These are phyloP conservation scores for Zaprionus taronus DNA, from an alignment of 1,140 invertebrate genomes.

Conservation along the genomic window DNA sequence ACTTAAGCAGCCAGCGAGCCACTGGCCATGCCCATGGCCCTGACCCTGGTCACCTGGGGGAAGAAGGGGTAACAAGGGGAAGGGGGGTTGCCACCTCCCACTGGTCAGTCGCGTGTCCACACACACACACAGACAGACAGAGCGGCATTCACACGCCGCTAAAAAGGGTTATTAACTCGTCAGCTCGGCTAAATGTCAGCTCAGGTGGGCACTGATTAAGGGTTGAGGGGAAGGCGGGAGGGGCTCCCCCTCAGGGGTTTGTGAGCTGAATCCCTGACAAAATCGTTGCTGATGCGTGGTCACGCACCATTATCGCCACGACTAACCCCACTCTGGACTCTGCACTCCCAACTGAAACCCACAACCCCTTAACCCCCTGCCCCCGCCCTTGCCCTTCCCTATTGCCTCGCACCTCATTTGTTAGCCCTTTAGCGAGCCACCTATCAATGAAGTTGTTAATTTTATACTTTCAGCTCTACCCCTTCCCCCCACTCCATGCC, in stretches of 20 bases:
- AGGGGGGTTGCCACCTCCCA: background rate
- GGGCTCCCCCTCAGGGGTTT: background rate
- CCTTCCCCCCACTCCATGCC: too few species aligned
- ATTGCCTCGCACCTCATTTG: slow-evolving; percentile 58
- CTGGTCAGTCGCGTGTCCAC: slow-evolving; percentile 45
- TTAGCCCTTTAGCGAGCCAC: slow-evolving; percentile 57
- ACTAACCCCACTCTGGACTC: slow-evolving; percentile 22
- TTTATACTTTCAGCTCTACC: slow-evolving; percentile 58
- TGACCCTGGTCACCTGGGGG: slow-evolving; percentile 19
- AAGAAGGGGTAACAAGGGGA: background rate
- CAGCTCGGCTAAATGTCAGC: slow-evolving; percentile 77
- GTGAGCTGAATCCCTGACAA: slow-evolving; percentile 61
- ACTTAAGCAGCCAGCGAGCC: slow-evolving; percentile 69
- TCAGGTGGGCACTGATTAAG: slow-evolving; percentile 58
- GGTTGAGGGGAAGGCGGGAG: background rate
- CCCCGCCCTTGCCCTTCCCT: background rate
- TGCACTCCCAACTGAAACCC: background rate
- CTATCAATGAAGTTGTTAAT: slow-evolving; percentile 83
- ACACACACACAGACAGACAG: background rate
- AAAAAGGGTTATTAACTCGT: slow-evolving; percentile 84
- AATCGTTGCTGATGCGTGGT: slow-evolving; percentile 83
- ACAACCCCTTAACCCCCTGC: background rate
- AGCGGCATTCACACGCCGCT: slow-evolving; percentile 67
- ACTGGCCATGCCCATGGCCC: slow-evolving; percentile 29
- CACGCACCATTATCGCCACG: slow-evolving; percentile 79